phyloP scores from a whole-genome alignment of 2,113 vertebrate genomes.

The Sander lucioperca region DNA sequence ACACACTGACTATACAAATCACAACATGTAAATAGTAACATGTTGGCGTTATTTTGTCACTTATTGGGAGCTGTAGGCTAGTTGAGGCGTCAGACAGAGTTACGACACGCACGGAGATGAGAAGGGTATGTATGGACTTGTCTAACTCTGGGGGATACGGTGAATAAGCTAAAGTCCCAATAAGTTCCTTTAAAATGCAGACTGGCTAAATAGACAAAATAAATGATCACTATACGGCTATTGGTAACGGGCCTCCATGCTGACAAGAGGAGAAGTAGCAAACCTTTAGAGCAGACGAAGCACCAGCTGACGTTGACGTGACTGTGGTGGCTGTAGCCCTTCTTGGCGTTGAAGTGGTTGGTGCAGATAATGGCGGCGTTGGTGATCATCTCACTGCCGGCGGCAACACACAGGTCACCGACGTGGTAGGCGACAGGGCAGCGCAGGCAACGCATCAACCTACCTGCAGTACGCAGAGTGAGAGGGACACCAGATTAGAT shows the following conservation, averaged over 20 bases:
- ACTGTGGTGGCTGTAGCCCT: constrained; percentile 93
- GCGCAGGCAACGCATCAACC: constrained; percentile 95
- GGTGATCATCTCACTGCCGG: constrained; percentile 91
- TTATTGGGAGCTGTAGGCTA: too few relatives aligned
- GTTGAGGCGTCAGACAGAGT: too few relatives aligned
- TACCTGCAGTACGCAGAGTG: constrained; percentile 80
- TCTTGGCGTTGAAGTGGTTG: constrained; percentile 92
- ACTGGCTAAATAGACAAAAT: neutral
- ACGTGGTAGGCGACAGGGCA: constrained; percentile 95
- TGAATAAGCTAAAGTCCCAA: too few relatives aligned
- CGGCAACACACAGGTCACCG: constrained; percentile 93
- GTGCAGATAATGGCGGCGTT: constrained; percentile 93
- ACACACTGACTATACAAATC: too few relatives aligned
- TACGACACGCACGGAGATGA: too few relatives aligned
- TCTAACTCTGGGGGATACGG: too few relatives aligned
- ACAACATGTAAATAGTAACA: too few relatives aligned
- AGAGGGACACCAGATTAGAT: neutral
- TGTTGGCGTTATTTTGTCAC: too few relatives aligned
- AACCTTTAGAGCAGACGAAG: constrained; percentile 98
- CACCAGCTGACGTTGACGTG: constrained; percentile 99
- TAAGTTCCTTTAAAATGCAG: neutral
- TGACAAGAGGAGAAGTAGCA: neutral
- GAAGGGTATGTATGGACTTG: too few relatives aligned
- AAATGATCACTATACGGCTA: neutral
- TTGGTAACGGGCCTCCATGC: neutral